phyloP scores from a whole-genome alignment of 2,113 vertebrate genomes.

The Gulo gulo region DNA sequence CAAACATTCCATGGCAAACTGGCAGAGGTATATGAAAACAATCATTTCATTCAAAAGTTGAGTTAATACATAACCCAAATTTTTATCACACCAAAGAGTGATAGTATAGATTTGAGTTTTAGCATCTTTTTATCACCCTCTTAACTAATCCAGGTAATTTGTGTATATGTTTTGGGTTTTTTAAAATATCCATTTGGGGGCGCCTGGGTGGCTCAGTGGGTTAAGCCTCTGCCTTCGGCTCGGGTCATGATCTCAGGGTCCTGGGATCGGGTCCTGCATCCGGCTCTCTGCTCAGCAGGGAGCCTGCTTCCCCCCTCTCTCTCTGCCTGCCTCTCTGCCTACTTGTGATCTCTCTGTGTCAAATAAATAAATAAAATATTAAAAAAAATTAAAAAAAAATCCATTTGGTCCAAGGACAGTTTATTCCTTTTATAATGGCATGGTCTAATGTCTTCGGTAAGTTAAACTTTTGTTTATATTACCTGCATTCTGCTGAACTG shows the following conservation, averaged over 20 bases:
- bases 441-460: conserved; percentile 81
- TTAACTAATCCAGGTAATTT: neutral
- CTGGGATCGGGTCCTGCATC: no score
- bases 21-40: neutral
- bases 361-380: no score
- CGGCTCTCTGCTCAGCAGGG: no score
- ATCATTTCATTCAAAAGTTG: neutral
- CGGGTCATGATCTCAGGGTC: no score
- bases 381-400: no score
- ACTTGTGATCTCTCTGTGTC: no score
- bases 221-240: no score
- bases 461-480: conserved; percentile 77
- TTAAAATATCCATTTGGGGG: conserved; percentile 78
- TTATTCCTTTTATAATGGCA: conserved; percentile 75
- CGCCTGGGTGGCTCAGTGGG: no score
- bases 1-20: neutral
- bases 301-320: no score
- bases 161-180: neutral
- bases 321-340: no score
- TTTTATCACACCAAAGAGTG: neutral
- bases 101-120: neutral
- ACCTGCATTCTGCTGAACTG: conserved; percentile 75
- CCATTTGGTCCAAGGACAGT: conserved; percentile 81
- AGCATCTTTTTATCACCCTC: conserved; percentile 11
- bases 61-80: neutral